Evolutionary conservation across 2,797 vertebrate species (phyloP).

Genomic region (Argya squamiceps): DNA sequence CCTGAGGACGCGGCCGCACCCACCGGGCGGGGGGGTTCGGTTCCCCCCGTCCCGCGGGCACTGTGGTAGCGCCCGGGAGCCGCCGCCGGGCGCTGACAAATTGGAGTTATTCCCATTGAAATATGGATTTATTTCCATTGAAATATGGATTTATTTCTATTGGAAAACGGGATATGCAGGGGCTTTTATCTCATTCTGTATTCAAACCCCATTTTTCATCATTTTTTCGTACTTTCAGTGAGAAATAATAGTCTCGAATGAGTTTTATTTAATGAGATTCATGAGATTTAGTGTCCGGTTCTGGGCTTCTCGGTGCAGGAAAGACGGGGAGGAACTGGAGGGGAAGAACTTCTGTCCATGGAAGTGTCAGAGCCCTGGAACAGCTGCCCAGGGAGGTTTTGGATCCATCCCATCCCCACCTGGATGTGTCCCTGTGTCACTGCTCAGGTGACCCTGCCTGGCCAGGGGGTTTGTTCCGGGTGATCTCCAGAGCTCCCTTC

Average conservation of each 20-base stretch:
- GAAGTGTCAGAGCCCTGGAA: background rate
- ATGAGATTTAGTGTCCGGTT: background rate
- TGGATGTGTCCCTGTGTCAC: background rate
- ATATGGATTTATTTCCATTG: background rate
- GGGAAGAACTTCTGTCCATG: too few species aligned
- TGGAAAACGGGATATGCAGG: rapidly evolving
- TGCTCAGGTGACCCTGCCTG: background rate
- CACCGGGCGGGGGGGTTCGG: background rate
- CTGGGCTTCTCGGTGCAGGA: too few species aligned
- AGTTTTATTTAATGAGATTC: background rate
- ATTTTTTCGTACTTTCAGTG: background rate
- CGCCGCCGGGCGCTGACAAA: rapidly evolving
- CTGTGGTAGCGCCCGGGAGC: background rate
- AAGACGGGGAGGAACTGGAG: too few species aligned
- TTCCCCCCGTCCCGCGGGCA: background rate
- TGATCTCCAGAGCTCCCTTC: background rate
- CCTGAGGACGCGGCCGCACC: background rate
- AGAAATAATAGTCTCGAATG: background rate
- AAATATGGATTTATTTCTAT: background rate
- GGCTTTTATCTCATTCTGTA: rapidly evolving
- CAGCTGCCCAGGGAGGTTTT: background rate
- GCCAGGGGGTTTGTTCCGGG: background rate
- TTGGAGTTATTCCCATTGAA: rapidly evolving
- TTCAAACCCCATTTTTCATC: background rate
- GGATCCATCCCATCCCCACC: background rate